Evolutionary conservation across 1,140 invertebrate genomes (phyloP), one percentile per base, ranked within the genome.

Genomic region (Gerris buenoi): DNA sequence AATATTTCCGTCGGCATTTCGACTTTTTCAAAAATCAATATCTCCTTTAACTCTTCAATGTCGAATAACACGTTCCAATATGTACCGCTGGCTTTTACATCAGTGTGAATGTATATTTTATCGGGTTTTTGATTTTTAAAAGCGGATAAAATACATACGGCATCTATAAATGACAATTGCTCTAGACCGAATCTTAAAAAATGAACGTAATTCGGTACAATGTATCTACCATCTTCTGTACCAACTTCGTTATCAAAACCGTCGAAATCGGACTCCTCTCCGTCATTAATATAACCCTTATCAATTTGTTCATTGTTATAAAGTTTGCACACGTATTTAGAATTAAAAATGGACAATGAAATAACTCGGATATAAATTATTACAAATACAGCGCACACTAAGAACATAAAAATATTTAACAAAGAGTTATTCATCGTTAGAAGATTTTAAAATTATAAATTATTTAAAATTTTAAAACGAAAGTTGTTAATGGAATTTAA

Each of bases 141-240:
- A 1, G 69, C 72, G 0, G 70, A 64, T 61, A 72, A 63, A 33
- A 73, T 66, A 57, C 66, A 68, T 14, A 72, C 67, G 5, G 67
- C 64, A 28, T 71, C 65, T 5, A 69, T 63, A 57, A 71, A 71
- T 22, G 60, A 57, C 29, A 63, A 18, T 59, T 64, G 26, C 56
- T 26, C 25, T 14, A 65, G 23, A 2, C 60, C 65, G 58, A 71
- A 70, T 25, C 63, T 63, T 14, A 73, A 10, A 56, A 72, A 72
- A 46, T 73, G 72, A 14, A 73, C 68, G 27, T 66, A 64, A 33
- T 73, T 73, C 15, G 72, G 72, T 14, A 73, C 69, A 1, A 73
- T 73, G 28, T 71, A 68, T n/a, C 64, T 56, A 15, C 69, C 69
- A 25, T 68, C 59, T 18, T 23, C 10, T 2, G 63, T 65, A 14